Evolutionary conservation across 2,888 invertebrate genomes (phyloP).

Genomic region (Plusia festucae): DNA sequence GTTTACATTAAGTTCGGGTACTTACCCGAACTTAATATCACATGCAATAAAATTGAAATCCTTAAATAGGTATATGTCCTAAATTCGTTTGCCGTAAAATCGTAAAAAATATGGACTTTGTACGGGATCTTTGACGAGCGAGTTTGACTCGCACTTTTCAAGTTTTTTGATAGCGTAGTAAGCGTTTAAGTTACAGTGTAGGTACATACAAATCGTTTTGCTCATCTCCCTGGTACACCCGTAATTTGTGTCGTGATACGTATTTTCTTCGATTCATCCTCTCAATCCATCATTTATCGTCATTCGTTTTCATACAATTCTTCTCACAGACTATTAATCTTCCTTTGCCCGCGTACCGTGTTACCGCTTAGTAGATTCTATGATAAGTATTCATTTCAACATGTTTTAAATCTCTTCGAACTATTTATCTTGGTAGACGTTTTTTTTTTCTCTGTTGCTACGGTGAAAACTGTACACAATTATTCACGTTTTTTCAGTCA

Average conservation of each 20-base stretch:
- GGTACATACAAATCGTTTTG: not conserved
- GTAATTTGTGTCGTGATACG: not conserved
- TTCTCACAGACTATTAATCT: not conserved
- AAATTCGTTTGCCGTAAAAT: too few relatives aligned
- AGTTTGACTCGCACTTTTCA: too few relatives aligned
- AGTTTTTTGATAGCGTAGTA: too few relatives aligned
- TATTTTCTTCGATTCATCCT: conserved; percentile 2
- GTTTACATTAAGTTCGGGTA: too few relatives aligned
- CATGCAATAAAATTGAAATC: too few relatives aligned
- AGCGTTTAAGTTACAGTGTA: too few relatives aligned
- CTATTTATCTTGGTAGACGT: not conserved
- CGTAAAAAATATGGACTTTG: too few relatives aligned
- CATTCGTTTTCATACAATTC: conserved; percentile 4
- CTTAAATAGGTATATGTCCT: too few relatives aligned
- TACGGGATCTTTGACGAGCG: too few relatives aligned
- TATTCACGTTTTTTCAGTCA: not conserved
- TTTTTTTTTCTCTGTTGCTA: not conserved
- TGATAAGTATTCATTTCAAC: conserved; percentile 4
- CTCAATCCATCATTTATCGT: conserved; percentile 4
- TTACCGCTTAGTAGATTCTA: not conserved
- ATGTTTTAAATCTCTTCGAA: not conserved
- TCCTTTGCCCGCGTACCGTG: not conserved
- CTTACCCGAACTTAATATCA: too few relatives aligned
- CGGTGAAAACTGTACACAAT: not conserved
- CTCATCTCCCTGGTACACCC: not conserved